Percentiles rank a stretch among this genome's conserved stretches.
Evolutionary conservation across 2,113 vertebrate species (phyloP).

Genomic region (Chascanopsetta lugubris): DNA sequence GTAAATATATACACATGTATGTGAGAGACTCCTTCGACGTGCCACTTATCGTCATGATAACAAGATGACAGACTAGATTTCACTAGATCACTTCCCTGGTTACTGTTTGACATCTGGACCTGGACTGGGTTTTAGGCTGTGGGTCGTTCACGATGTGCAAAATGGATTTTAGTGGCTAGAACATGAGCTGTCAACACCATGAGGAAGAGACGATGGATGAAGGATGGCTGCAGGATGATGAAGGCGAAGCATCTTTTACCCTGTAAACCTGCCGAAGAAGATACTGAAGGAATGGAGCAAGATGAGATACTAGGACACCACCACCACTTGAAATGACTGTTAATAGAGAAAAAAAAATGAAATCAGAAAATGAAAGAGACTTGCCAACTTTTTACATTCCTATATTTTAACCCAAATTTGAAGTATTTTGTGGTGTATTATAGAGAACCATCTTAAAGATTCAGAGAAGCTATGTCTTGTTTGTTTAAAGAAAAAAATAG

Average conservation of each 20-base stretch:
- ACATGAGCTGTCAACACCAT: slow-evolving; percentile 48
- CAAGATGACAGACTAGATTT: slow-evolving; percentile 83
- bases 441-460: slow-evolving; percentile 87
- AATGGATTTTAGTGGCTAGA: slow-evolving; percentile 66
- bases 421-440: slow-evolving; percentile 93
- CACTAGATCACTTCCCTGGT: slow-evolving; percentile 84
- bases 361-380: slow-evolving; percentile 76
- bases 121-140: slow-evolving; percentile 70
- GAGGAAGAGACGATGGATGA: slow-evolving; percentile 39
- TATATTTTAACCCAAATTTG: slow-evolving; percentile 87
- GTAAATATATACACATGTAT: slow-evolving; percentile 85
- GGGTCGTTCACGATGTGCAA: slow-evolving; percentile 52
- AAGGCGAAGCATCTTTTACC: slow-evolving; percentile 65
- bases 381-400: slow-evolving; percentile 85
- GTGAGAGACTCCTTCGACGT: slow-evolving; percentile 82
- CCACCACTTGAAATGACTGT: slow-evolving; percentile 82
- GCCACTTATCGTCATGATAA: slow-evolving; percentile 84
- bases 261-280: slow-evolving; percentile 60
- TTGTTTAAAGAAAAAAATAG: slow-evolving; percentile 78
- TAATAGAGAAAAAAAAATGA: slow-evolving; percentile 65
- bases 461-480: slow-evolving; percentile 82
- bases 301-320: slow-evolving; percentile 69
- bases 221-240: slow-evolving; percentile 37
- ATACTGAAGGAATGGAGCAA: slow-evolving; percentile 66
- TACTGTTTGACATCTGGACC: slow-evolving; percentile 79